phyloP scores from a whole-genome alignment of 2,797 vertebrate genomes.

The Myiotriccus ornatus region DNA sequence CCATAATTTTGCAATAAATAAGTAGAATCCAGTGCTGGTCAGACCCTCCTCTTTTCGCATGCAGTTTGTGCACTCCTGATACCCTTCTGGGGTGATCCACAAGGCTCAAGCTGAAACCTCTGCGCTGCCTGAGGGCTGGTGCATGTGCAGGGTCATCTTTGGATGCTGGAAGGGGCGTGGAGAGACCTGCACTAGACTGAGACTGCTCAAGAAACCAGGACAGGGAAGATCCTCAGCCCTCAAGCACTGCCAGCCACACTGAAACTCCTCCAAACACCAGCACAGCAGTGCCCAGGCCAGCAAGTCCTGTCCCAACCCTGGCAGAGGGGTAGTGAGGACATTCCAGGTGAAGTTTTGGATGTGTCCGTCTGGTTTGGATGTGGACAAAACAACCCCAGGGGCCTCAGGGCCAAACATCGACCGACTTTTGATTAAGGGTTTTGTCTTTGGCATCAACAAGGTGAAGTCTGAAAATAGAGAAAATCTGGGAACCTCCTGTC shows the following conservation, averaged over 20 bases:
- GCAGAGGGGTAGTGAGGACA: neutral
- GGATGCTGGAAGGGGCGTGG: neutral
- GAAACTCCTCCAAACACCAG: neutral
- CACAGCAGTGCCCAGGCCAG: neutral
- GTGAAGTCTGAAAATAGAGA: neutral
- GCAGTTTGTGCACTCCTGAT: neutral
- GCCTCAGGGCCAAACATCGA: neutral
- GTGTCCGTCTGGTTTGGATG: neutral
- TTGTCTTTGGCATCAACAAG: neutral
- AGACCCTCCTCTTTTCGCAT: neutral
- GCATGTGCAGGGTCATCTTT: neutral
- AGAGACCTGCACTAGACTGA: neutral
- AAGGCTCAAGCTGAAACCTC: neutral
- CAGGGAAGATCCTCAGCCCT: neutral
- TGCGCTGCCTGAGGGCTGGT: neutral
- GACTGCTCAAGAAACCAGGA: neutral
- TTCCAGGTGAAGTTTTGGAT: neutral
- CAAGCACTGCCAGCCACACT: rapidly evolving
- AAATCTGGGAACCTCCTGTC: neutral
- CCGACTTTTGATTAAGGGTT: neutral
- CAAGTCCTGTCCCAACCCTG: neutral
- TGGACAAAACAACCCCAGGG: rapidly evolving
- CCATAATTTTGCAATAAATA: neutral
- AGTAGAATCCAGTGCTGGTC: neutral
- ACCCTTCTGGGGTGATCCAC: neutral